These are phyloP conservation scores for Drymodes brunneopygia DNA, from an alignment of 2,113 vertebrate genomes.

Conservation along the genomic window DNA sequence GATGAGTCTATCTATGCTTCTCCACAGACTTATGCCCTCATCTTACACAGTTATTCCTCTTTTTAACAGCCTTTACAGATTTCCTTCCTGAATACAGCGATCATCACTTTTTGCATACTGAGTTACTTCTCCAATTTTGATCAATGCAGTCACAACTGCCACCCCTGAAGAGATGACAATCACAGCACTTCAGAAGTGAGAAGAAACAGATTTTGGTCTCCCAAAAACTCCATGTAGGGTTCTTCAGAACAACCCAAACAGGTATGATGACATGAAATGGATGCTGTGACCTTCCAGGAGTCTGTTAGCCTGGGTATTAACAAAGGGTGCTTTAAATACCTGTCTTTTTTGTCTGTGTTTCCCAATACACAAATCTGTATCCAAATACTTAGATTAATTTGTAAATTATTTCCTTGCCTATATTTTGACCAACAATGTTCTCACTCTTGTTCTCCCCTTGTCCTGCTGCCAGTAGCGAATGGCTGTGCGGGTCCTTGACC, in stretches of 20 bases:
- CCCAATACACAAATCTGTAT: not conserved
- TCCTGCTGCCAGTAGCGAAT: accelerated
- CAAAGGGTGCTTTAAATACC: not conserved
- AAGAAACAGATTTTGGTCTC: not conserved
- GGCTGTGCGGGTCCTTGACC: not conserved
- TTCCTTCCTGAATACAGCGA: not conserved
- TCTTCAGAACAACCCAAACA: not conserved
- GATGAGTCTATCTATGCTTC: not conserved
- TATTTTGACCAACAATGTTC: not conserved
- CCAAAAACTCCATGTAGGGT: not conserved
- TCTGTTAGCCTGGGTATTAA: not conserved
- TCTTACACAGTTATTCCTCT: not conserved
- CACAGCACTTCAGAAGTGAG: not conserved
- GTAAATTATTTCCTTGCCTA: not conserved
- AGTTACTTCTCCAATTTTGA: not conserved
- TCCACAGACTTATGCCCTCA: not conserved
- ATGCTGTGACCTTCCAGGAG: not conserved
- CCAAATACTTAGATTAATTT: not conserved
- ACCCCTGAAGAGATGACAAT: not conserved
- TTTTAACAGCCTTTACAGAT: too few relatives aligned
- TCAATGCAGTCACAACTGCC: not conserved
- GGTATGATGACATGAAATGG: not conserved
- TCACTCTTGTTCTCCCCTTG: not conserved
- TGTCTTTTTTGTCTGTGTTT: not conserved
- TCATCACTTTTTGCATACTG: not conserved